phyloP scores from a whole-genome alignment of 1,140 invertebrate species.

The Camponotus pennsylvanicus region DNA sequence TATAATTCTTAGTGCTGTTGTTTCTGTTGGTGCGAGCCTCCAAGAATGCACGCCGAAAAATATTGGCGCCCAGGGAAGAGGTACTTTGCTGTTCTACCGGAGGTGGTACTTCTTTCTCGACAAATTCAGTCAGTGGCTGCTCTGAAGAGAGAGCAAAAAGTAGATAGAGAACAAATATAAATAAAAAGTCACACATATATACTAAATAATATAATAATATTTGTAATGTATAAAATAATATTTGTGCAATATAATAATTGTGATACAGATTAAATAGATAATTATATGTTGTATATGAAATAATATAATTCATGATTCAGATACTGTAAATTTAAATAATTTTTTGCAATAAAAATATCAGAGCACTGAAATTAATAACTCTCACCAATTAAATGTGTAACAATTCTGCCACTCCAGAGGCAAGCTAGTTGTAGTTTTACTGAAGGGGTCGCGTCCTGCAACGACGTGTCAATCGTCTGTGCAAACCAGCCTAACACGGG shows the following conservation, averaged over 20 bases:
- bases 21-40: slow-evolving; percentile 87
- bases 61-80: slow-evolving; percentile 83
- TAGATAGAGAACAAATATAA: slow-evolving; percentile 2
- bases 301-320: neutral
- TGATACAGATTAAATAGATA: too few species aligned
- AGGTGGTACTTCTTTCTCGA: slow-evolving; percentile 83
- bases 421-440: slow-evolving; percentile 94
- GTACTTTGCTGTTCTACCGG: slow-evolving; percentile 80
- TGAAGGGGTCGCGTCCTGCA: slow-evolving; percentile 93
- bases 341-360: neutral
- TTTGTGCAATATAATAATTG: too few species aligned
- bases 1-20: slow-evolving; percentile 88
- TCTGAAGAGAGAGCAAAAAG: slow-evolving; percentile 77
- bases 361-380: neutral
- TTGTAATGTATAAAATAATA: too few species aligned
- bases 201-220: too few species aligned
- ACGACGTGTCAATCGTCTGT: slow-evolving; percentile 93
- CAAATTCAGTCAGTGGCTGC: slow-evolving; percentile 85
- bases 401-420: slow-evolving; percentile 93
- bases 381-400: slow-evolving; percentile 85
- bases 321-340: neutral
- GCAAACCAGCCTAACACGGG: slow-evolving; percentile 99
- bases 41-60: slow-evolving; percentile 85
- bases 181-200: too few species aligned
- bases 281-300: too few species aligned